These are phyloP conservation scores for Pygoscelis adeliae DNA, from an alignment of 2,113 vertebrate genomes.

Conservation along the genomic window DNA sequence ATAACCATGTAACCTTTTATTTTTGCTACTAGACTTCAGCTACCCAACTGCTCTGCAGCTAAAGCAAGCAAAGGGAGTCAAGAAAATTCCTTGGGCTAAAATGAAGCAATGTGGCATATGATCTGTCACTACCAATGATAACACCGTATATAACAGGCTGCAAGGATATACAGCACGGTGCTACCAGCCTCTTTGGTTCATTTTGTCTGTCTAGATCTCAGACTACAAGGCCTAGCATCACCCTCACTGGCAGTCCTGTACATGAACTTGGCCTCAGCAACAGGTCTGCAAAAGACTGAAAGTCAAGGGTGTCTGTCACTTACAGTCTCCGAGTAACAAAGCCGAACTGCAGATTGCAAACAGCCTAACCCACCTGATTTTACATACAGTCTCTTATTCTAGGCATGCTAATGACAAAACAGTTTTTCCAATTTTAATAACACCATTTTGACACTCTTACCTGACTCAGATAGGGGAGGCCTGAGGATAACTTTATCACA, in stretches of 20 bases:
- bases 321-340: not conserved
- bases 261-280: not conserved
- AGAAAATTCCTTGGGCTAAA: not conserved
- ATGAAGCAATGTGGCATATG: not conserved
- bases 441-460: not conserved
- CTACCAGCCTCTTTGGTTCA: not conserved
- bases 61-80: not conserved
- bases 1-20: not conserved
- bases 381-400: not conserved
- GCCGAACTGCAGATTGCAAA: not conserved
- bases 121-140: too few relatives aligned
- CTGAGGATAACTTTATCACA: conserved; percentile 10
- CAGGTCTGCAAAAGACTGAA: not conserved
- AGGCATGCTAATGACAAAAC: not conserved
- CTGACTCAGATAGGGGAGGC: not conserved
- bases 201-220: not conserved
- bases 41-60: not conserved
- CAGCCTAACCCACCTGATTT: not conserved
- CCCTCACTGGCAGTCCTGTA: not conserved
- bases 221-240: not conserved
- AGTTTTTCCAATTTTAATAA: not conserved
- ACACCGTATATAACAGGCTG: fast-evolving
- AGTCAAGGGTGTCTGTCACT: not conserved
- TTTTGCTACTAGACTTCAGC: not conserved
- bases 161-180: not conserved